A percentile compares a stretch with the other conserved stretches of the same genome.
phyloP scores from a whole-genome alignment of 35 echinoderm and acorn worm species.

The Heliocidaris erythrogramma region DNA sequence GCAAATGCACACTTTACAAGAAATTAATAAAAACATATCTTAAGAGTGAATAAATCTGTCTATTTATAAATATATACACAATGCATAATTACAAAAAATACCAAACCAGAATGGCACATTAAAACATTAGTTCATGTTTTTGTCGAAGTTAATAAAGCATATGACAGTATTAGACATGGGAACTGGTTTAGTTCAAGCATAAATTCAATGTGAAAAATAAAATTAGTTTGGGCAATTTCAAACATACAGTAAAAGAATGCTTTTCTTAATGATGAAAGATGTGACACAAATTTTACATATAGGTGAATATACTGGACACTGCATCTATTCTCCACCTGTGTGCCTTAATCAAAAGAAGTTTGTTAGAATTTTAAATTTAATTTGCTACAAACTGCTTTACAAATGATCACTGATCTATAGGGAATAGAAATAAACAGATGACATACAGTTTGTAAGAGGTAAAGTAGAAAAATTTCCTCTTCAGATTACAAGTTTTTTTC shows the following conservation, averaged over 20 bases:
- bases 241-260: neutral
- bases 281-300: neutral
- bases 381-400: too few species aligned
- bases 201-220: neutral
- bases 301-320: neutral
- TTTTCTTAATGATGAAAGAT: neutral
- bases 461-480: too few species aligned
- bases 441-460: too few species aligned
- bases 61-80: conserved; percentile 4
- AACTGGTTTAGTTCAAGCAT: neutral
- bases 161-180: neutral
- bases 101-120: neutral
- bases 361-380: too few species aligned
- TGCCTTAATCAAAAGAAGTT: too few species aligned
- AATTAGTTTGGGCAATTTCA: neutral
- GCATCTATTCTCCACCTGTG: neutral
- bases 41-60: neutral
- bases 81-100: neutral
- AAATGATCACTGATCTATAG: too few species aligned
- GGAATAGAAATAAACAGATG: too few species aligned
- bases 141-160: neutral
- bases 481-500: too few species aligned
- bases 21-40: neutral
- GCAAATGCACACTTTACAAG: neutral
- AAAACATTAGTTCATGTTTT: neutral